Conservation (phyloP, 2,888 invertebrate genomes). For the Acronicta leporina region DNA sequence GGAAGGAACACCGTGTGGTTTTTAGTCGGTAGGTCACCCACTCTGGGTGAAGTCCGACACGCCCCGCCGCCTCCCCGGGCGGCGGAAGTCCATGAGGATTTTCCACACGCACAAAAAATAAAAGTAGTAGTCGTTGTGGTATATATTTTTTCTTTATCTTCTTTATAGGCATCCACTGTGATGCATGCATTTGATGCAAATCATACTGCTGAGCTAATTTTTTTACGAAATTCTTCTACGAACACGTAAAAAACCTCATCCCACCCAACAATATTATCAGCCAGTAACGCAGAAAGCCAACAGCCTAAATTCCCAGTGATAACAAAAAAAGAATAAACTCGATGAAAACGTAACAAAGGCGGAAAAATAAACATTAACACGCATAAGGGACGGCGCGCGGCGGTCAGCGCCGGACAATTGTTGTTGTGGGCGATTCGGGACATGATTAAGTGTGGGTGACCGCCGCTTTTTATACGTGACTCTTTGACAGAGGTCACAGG, state of each 20-base stretch:
- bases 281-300: constrained; percentile 4
- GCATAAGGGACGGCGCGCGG: constrained; percentile 25
- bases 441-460: constrained; percentile 41
- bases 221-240: no score
- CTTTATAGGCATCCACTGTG: no score
- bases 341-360: constrained; percentile 42
- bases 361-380: constrained; percentile 45
- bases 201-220: no score
- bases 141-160: no score
- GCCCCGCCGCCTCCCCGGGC: no score
- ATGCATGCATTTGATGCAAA: no score
- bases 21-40: no score
- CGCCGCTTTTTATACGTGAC: constrained; percentile 17
- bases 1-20: no score
- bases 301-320: constrained; percentile 15
- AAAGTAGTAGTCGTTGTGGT: no score
- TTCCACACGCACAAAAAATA: no score
- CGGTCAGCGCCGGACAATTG: constrained; percentile 39
- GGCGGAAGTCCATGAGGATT: no score
- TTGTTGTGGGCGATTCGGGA: constrained; percentile 25
- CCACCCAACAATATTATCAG: constrained; percentile 1
- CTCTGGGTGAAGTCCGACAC: no score
- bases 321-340: constrained; percentile 35
- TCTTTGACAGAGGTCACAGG: constrained; percentile 6
- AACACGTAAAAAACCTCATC: background rate